Evolutionary conservation across 2,888 invertebrate genomes (phyloP).

Genomic region (Acleris emargana): DNA sequence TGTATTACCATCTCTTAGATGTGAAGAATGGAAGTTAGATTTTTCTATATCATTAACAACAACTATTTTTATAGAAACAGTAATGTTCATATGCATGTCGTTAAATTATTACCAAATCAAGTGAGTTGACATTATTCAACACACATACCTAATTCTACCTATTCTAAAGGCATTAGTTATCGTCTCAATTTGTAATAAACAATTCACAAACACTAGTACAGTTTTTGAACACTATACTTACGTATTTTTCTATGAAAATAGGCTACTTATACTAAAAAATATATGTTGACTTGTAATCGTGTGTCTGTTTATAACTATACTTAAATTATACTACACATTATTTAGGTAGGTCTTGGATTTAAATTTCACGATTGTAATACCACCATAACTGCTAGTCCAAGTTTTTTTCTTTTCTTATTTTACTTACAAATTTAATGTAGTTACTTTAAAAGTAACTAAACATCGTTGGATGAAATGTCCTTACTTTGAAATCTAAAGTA

Average conservation of each 20-base stretch:
- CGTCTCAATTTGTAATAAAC: background rate
- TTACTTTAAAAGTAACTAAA: constrained; percentile 3
- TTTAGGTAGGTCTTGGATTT: constrained; percentile 4
- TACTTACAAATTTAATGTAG: constrained; percentile 5
- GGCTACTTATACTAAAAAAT: constrained; percentile 21
- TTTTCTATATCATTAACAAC: too few relatives aligned
- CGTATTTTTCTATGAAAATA: constrained; percentile 55
- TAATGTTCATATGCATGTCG: background rate
- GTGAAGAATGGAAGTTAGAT: background rate
- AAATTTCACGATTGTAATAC: constrained; percentile 10
- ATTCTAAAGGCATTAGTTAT: background rate
- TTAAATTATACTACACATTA: background rate
- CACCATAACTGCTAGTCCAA: constrained; percentile 18
- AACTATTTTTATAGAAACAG: background rate
- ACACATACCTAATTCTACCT: too few relatives aligned
- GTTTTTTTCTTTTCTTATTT: constrained; percentile 4
- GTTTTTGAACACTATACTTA: constrained; percentile 61
- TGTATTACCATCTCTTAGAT: background rate
- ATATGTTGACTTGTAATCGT: constrained; percentile 10
- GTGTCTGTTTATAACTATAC: constrained; percentile 13
- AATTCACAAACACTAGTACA: constrained; percentile 45
- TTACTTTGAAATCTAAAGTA: constrained; percentile 8
- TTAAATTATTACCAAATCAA: background rate
- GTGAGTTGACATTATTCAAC: background rate
- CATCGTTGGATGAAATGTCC: constrained; percentile 1